Evolutionary conservation across 2,113 vertebrate species (phyloP).

Genomic region (Cervus canadensis): DNA sequence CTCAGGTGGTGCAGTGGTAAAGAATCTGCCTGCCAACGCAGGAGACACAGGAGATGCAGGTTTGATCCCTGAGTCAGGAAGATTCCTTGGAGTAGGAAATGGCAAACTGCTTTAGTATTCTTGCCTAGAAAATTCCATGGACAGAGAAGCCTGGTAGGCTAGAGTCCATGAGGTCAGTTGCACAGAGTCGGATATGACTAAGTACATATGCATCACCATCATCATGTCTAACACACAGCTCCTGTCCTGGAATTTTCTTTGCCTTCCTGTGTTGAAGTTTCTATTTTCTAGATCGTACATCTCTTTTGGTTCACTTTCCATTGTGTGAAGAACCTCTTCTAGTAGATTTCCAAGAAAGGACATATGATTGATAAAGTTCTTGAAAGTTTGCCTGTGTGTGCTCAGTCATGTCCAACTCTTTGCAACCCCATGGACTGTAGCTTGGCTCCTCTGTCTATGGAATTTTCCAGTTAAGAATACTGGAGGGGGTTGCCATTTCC

Average conservation of each 20-base stretch:
- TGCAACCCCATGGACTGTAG: not conserved
- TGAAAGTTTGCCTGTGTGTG: not conserved
- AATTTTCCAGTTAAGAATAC: not conserved
- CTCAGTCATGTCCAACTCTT: not conserved
- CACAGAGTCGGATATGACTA: not conserved
- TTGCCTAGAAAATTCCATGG: not conserved
- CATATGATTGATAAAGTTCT: not conserved
- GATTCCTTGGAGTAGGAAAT: not conserved
- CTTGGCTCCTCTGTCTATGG: not conserved
- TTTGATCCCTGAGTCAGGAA: not conserved
- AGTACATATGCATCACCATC: not conserved
- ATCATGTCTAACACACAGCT: not conserved
- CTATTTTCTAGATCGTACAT: not conserved
- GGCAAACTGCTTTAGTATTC: not conserved
- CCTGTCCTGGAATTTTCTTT: not conserved
- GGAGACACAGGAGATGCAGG: not conserved
- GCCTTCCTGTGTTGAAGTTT: not conserved
- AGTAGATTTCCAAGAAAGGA: not conserved
- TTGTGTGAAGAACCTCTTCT: not conserved
- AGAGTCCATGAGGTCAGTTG: not conserved
- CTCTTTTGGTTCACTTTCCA: not conserved
- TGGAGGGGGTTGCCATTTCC: not conserved
- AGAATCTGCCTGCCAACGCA: not conserved
- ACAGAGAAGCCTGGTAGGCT: not conserved
- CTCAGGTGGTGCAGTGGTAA: not conserved